phyloP scores from a whole-genome alignment of 2,113 vertebrate genomes.

The Potamarius usumacintae region DNA sequence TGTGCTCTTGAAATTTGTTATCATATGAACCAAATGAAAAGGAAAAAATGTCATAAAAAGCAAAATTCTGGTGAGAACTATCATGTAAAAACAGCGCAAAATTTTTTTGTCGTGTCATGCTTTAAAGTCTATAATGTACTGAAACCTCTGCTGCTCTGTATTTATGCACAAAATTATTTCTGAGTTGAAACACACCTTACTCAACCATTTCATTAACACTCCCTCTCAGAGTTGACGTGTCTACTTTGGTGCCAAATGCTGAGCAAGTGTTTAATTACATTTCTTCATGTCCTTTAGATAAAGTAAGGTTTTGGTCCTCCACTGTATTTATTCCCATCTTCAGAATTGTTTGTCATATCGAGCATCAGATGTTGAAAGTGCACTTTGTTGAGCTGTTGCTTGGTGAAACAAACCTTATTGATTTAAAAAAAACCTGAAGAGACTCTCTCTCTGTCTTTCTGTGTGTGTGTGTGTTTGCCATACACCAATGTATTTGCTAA shows the following conservation, averaged over 20 bases:
- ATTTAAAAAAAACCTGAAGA: not conserved
- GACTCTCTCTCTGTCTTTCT: not conserved
- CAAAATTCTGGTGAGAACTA: not conserved
- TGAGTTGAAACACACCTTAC: not conserved
- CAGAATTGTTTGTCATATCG: not conserved
- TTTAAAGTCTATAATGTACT: not conserved
- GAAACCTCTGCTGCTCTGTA: not conserved
- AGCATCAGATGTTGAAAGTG: not conserved
- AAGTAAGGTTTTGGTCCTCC: not conserved
- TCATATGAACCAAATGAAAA: not conserved
- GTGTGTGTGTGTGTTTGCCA: not conserved
- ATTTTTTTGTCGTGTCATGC: not conserved
- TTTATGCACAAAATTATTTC: conserved; percentile 8
- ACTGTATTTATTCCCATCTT: not conserved
- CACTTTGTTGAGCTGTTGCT: not conserved
- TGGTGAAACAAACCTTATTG: conserved; percentile 4
- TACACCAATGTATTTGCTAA: not conserved
- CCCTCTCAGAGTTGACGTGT: not conserved
- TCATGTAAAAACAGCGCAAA: not conserved
- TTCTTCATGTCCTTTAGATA: not conserved
- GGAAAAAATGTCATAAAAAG: not conserved
- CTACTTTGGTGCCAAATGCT: not conserved
- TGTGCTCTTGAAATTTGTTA: not conserved
- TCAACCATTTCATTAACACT: not conserved
- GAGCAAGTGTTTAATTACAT: conserved; percentile 15